Base-by-base conservation (phyloP, 2,888 invertebrate species). In the Drosophila vallismaia region DNA sequence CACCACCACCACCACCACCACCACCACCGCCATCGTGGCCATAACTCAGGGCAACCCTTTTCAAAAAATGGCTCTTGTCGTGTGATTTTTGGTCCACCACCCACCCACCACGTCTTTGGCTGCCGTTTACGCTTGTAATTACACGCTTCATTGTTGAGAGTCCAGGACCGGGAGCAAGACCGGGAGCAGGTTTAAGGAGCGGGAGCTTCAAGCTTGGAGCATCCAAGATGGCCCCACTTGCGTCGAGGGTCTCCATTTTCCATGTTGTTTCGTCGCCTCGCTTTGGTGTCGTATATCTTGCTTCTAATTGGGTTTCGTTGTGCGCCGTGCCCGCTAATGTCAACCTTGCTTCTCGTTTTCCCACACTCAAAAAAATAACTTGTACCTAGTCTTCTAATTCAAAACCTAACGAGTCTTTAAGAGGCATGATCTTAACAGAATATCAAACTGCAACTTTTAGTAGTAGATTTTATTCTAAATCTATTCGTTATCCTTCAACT, bases 111-210 rank as follows among this genome's bases (percentile, higher is more conserved):
- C 46, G 69, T 74, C 76, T 79, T 75, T 79, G 46, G 76, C 75
- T 56, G 68, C 74, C 73, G 64, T 86, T 88, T 84, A 88, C 86
- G 90, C 90, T 89, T 91, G 90, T 90, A 90, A 90, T 90, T 90
- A 91, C 91, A 90, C 90, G 90, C 90, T 90, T 89, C 90, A 90
- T 91, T 90, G 90, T 90, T 90, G 87, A 85, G 84, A 83, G 75
- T 70, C 70, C 71, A 45, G 71, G 19, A 44, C 38, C 54, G 44
- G 50, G 59, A 36, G 26, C 45, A 44, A 46, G 62, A 26, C 52
- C 55, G 33, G 44, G 46, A 48, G 52, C 14, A 33, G 48, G 48
- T 33, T 56, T 56, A 38, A 54, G 57, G 45, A 36, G 36, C 48
- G 53, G 62, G 45, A 58, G 49, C 67, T 36, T 45, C 28, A 46